These are phyloP conservation scores for Cynoglossus semilaevis DNA, from an alignment of 2,113 vertebrate species.

Conservation along the genomic window DNA sequence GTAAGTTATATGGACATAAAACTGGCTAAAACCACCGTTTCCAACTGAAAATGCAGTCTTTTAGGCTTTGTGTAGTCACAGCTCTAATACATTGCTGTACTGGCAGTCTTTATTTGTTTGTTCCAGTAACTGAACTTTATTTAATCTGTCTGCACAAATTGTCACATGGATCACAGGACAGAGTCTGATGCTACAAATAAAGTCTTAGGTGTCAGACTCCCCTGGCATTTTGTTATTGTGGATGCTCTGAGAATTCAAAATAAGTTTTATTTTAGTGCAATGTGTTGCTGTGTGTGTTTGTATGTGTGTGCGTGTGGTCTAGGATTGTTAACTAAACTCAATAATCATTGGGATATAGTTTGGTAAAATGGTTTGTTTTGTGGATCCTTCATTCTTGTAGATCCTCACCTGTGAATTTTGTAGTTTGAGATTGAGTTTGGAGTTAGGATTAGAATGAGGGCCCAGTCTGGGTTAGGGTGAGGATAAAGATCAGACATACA, in stretches of 20 bases:
- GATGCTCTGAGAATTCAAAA: background rate
- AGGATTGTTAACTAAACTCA: too few species aligned
- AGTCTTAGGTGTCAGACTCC: conserved; percentile 3
- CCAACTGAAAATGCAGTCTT: too few species aligned
- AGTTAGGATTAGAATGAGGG: background rate
- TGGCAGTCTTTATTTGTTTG: background rate
- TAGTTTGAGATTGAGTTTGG: too few species aligned
- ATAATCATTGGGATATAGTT: too few species aligned
- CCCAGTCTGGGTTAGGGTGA: background rate
- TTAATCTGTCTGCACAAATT: conserved; percentile 5
- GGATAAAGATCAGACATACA: background rate
- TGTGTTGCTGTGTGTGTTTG: background rate
- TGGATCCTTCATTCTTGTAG: too few species aligned
- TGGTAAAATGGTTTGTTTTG: too few species aligned
- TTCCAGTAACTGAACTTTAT: conserved; percentile 22
- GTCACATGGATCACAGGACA: conserved; percentile 4
- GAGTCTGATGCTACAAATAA: conserved; percentile 19
- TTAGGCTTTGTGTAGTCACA: too few species aligned
- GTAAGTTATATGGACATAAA: too few species aligned
- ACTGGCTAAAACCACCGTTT: too few species aligned
- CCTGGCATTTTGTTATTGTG: conserved; percentile 15
- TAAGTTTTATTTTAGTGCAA: conserved; percentile 8
- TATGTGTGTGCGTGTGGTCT: background rate
- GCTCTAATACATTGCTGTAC: too few species aligned
- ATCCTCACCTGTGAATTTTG: too few species aligned